phyloP scores from a whole-genome alignment of 1,140 invertebrate genomes.

The Lysiphlebus fabarum region DNA sequence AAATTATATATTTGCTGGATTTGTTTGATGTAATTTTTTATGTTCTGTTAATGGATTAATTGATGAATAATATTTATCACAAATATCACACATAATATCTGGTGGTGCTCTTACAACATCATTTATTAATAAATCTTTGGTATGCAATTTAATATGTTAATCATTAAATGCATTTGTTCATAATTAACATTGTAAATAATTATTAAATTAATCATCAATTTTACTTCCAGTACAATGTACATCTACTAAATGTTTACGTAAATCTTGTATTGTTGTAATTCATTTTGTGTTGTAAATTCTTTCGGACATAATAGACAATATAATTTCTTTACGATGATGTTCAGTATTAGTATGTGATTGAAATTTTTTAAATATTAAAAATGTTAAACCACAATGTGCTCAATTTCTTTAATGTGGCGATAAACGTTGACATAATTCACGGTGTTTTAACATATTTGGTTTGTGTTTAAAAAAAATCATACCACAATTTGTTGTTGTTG shows the following conservation, averaged over 20 bases:
- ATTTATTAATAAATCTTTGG: slow-evolving; percentile 42
- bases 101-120: slow-evolving; percentile 21
- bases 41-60: slow-evolving; percentile 56
- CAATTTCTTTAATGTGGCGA: slow-evolving; percentile 37
- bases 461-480: slow-evolving; percentile 52
- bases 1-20: slow-evolving; percentile 26
- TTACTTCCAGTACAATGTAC: too few species aligned
- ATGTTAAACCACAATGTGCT: slow-evolving; percentile 46
- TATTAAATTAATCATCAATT: slow-evolving; percentile 32
- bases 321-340: slow-evolving; percentile 44
- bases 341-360: slow-evolving; percentile 36
- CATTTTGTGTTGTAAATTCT: slow-evolving; percentile 58
- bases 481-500: slow-evolving; percentile 39
- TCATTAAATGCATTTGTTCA: slow-evolving; percentile 61
- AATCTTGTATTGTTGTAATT: slow-evolving; percentile 61
- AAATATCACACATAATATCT: slow-evolving; percentile 53
- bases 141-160: slow-evolving; percentile 57
- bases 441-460: slow-evolving; percentile 47
- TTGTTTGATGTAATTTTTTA: slow-evolving; percentile 46
- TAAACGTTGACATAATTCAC: slow-evolving; percentile 36
- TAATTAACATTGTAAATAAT: slow-evolving; percentile 59
- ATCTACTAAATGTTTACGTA: too few species aligned
- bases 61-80: slow-evolving; percentile 59
- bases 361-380: slow-evolving; percentile 48
- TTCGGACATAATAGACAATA: slow-evolving; percentile 62